A percentile compares a stretch with the other conserved stretches of the same genome.
These are phyloP conservation scores for human (Homo sapiens) DNA, from an alignment of 2,113 vertebrate species.

Conservation along the genomic window GRCh38 chrX:26213001-26213500, in stretches of 20 bases:
- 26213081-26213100: not conserved
- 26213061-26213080: not conserved
- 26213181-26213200: not conserved
- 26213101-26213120: not conserved
- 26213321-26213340: not conserved
- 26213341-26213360: not conserved
- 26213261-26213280: not conserved
- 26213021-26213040: not conserved
- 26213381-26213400: not conserved
- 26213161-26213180: not conserved
- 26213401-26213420: not conserved
- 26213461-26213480: not conserved
- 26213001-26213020: not conserved
- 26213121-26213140: not conserved
- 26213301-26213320: not conserved
- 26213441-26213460: not conserved
- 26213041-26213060: not conserved
- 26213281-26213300: not conserved
- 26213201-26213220: not conserved
- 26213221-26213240: not conserved
- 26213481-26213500: not conserved
- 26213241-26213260: not conserved
- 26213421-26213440: not conserved
- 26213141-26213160: not conserved
- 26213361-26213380: not conserved